Conservation (phyloP, 1,140 invertebrate species). For the Drosophila asahinai region DNA sequence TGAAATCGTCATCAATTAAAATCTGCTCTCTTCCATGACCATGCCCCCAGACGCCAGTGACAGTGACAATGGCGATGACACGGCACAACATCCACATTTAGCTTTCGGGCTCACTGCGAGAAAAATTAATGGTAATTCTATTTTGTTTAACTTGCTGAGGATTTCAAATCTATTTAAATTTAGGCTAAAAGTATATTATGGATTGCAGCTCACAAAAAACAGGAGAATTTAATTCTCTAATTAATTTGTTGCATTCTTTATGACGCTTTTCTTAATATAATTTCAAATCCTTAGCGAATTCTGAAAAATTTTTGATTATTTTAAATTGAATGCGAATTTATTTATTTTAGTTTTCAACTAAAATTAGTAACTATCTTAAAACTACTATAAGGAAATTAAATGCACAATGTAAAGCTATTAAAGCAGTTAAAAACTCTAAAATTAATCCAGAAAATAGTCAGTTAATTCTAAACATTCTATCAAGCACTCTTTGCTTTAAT, state of each 20-base stretch:
- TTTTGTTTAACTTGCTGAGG: too few species aligned
- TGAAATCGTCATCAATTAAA: constrained; percentile 84
- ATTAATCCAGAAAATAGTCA: background rate
- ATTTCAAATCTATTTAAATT: background rate
- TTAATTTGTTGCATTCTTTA: background rate
- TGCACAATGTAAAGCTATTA: background rate
- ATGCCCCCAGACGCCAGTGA: constrained; percentile 47
- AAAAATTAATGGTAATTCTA: constrained; percentile 1
- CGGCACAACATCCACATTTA: constrained; percentile 45
- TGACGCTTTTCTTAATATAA: background rate
- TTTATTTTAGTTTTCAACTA: background rate
- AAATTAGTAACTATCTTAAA: background rate
- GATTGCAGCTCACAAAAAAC: background rate
- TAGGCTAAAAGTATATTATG: background rate
- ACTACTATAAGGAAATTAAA: too few species aligned
- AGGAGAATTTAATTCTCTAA: too few species aligned
- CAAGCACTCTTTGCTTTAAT: too few species aligned
- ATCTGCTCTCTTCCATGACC: constrained; percentile 64
- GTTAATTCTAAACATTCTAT: background rate
- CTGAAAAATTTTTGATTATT: background rate
- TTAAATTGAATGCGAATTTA: background rate
- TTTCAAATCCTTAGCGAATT: background rate
- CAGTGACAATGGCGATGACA: constrained; percentile 57
- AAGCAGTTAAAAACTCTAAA: background rate
- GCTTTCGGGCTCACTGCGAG: constrained; percentile 16